These are phyloP conservation scores for Drosophila cardini DNA, from an alignment of 1,140 invertebrate species.

Conservation along the genomic window DNA sequence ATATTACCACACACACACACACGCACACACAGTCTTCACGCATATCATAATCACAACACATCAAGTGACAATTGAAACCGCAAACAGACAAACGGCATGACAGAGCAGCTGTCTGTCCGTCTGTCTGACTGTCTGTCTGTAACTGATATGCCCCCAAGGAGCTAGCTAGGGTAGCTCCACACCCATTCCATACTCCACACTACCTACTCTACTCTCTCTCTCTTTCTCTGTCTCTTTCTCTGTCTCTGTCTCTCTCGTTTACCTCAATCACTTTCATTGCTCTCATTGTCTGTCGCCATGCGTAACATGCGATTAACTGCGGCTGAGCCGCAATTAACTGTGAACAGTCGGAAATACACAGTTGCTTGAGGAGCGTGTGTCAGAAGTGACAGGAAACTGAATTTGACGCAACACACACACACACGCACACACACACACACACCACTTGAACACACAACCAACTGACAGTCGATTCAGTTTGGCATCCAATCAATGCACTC, in stretches of 20 bases:
- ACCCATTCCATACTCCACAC: no score
- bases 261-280: not conserved
- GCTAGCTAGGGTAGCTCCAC: slow-evolving; percentile 23
- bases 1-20: slow-evolving; percentile 65
- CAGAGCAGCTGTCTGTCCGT: slow-evolving; percentile 34
- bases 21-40: not conserved
- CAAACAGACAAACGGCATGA: slow-evolving; percentile 80
- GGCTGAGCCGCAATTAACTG: slow-evolving; percentile 80
- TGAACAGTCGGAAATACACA: slow-evolving; percentile 78
- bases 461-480: not conserved
- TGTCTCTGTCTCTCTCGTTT: slow-evolving; percentile 14
- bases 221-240: not conserved
- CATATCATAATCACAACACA: slow-evolving; percentile 80
- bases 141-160: slow-evolving; percentile 63
- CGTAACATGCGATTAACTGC: slow-evolving; percentile 80
- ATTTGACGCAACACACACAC: slow-evolving; percentile 5
- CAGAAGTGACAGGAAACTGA: slow-evolving; percentile 11
- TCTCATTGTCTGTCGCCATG: slow-evolving; percentile 40
- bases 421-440: not conserved
- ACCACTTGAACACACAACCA: not conserved
- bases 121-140: slow-evolving; percentile 45
- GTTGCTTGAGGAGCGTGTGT: slow-evolving; percentile 38
- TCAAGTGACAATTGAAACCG: slow-evolving; percentile 83
- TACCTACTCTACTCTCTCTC: not conserved
- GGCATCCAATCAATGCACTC: slow-evolving; percentile 34